phyloP scores from a whole-genome alignment of 2,888 invertebrate species.

The Corbicula japonica region DNA sequence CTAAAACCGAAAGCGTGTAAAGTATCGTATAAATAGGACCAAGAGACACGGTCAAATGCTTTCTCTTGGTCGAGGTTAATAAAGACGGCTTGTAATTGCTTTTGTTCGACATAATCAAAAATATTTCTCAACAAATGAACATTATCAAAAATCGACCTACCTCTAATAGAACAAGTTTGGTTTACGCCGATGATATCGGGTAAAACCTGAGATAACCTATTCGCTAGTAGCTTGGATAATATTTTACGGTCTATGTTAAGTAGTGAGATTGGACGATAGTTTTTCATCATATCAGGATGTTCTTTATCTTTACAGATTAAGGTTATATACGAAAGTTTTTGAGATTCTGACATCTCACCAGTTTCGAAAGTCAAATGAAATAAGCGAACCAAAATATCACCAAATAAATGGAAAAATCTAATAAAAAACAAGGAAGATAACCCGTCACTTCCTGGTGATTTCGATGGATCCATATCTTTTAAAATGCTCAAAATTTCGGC shows the following conservation, averaged over 20 bases:
- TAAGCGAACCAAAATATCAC: constrained; percentile 24
- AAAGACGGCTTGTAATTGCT: constrained; percentile 55
- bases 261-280: constrained; percentile 69
- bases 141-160: constrained; percentile 69
- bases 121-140: constrained; percentile 62
- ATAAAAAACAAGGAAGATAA: constrained; percentile 36
- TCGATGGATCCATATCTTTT: constrained; percentile 32
- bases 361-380: constrained; percentile 18
- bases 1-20: constrained; percentile 66
- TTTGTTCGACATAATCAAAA: constrained; percentile 60
- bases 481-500: constrained; percentile 15
- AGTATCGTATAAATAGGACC: constrained; percentile 61
- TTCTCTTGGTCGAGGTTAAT: constrained; percentile 71
- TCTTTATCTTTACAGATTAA: constrained; percentile 63
- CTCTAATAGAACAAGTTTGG: constrained; percentile 67
- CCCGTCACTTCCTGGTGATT: constrained; percentile 51
- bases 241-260: constrained; percentile 69
- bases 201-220: constrained; percentile 53
- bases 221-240: constrained; percentile 63
- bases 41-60: constrained; percentile 69
- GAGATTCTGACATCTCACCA: constrained; percentile 40
- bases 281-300: constrained; percentile 53
- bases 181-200: constrained; percentile 47
- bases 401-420: constrained; percentile 46
- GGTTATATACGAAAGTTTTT: constrained; percentile 50